phyloP scores from a whole-genome alignment of 37 sponge, comb jelly and placozoan genomes.

The Ianthella basta region DNA sequence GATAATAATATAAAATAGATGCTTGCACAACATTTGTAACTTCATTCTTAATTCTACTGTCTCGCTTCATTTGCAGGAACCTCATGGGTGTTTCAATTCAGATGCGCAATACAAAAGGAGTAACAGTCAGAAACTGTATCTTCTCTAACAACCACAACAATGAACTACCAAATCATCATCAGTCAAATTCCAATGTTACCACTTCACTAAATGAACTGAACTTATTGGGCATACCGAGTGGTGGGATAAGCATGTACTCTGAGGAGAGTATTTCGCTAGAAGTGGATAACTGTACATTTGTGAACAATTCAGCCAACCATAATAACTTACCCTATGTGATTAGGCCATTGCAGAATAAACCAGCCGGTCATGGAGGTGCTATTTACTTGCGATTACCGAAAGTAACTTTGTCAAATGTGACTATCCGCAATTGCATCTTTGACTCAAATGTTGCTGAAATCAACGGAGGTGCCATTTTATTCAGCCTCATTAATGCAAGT shows the following conservation, averaged over 20 bases:
- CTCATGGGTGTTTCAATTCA: slow-evolving; percentile 51
- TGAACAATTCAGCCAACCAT: slow-evolving; percentile 29
- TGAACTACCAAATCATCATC: neutral
- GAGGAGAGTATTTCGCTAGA: neutral
- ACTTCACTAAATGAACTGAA: neutral
- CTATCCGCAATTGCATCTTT: neutral
- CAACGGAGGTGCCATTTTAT: neutral
- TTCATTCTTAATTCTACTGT: too few species aligned
- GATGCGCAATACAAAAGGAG: neutral
- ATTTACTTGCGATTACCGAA: neutral
- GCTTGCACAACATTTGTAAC: too few species aligned
- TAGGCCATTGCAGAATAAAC: neutral
- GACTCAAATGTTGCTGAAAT: slow-evolving; percentile 12
- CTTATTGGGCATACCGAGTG: neutral
- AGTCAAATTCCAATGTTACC: neutral
- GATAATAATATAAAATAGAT: too few species aligned
- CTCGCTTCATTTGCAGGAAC: neutral
- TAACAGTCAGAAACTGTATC: slow-evolving; percentile 46
- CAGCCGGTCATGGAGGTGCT: slow-evolving; percentile 7
- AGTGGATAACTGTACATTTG: slow-evolving; percentile 28
- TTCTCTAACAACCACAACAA: neutral
- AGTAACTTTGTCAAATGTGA: neutral
- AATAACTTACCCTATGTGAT: neutral
- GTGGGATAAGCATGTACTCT: neutral
- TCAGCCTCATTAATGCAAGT: slow-evolving; percentile 1